Percentiles rank a stretch among this genome's conserved stretches.
Conservation (phyloP, 2,888 invertebrate genomes). For the Parochlus steinenii region DNA sequence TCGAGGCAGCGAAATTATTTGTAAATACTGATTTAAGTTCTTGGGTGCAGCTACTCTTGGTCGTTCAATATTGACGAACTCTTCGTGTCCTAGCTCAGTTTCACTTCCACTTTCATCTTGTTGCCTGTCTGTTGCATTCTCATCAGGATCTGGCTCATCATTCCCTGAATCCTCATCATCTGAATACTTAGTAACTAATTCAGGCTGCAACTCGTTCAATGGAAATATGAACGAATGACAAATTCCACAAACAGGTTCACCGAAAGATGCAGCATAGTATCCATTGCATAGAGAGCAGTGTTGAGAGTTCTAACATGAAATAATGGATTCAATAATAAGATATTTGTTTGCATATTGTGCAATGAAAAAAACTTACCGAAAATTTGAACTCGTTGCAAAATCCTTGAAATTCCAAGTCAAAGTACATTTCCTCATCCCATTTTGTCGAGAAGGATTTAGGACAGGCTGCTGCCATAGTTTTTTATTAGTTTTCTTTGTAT, state of each 20-base stretch:
- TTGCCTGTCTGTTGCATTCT: constrained; percentile 15
- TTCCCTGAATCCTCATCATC: constrained; percentile 90
- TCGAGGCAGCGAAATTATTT: constrained; percentile 23
- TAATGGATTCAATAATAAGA: neutral
- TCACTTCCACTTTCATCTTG: constrained; percentile 10
- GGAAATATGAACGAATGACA: constrained; percentile 89
- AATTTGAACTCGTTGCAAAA: constrained; percentile 18
- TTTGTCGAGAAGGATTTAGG: constrained; percentile 1
- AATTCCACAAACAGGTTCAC: constrained; percentile 78
- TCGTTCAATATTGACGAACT: constrained; percentile 7
- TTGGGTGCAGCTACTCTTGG: constrained; percentile 21
- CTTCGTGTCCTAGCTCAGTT: constrained; percentile 5
- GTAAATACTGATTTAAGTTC: constrained; percentile 24
- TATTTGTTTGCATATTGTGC: neutral
- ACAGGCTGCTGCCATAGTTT: constrained; percentile 2
- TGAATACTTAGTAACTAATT: constrained; percentile 35
- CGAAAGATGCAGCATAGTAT: constrained; percentile 81
- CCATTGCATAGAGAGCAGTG: constrained; percentile 76
- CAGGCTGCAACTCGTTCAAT: constrained; percentile 32
- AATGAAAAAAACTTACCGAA: constrained; percentile 15
- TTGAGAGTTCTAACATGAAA: neutral
- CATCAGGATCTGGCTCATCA: constrained; percentile 88
- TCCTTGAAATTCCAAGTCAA: constrained; percentile 16
- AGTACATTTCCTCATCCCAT: neutral
- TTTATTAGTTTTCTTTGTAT: constrained; percentile 8